Conservation (phyloP, 2,888 invertebrate species). For the Heliconius hortense region DNA sequence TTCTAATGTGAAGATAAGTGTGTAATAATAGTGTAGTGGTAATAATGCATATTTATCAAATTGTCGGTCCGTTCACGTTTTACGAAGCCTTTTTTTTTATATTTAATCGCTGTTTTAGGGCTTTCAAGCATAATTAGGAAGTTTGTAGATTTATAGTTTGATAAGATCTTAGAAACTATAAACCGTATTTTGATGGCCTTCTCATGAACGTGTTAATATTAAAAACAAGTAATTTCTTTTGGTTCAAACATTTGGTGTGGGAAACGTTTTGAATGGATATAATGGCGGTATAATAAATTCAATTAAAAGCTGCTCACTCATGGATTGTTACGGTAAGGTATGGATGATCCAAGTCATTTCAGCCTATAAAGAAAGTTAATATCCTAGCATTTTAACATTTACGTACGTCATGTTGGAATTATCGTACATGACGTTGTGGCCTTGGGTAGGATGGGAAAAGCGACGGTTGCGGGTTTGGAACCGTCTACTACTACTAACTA, state of each 20-base stretch:
- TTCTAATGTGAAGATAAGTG: constrained; percentile 63
- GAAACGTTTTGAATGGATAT: constrained; percentile 20
- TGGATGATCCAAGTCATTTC: not conserved
- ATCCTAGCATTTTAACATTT: not conserved
- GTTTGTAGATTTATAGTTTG: constrained; percentile 23
- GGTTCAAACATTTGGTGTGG: constrained; percentile 7
- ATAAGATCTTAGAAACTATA: constrained; percentile 20
- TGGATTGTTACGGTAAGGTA: constrained; percentile 4
- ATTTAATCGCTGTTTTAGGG: constrained; percentile 21
- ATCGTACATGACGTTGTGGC: too few species aligned
- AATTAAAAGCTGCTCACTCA: not conserved
- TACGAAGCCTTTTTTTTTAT: constrained; percentile 21
- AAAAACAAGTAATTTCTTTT: constrained; percentile 12
- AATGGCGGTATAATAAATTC: not conserved
- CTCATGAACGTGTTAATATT: constrained; percentile 19
- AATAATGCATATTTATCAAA: constrained; percentile 53
- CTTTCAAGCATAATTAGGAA: constrained; percentile 26
- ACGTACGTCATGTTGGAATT: not conserved
- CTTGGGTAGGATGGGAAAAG: too few species aligned
- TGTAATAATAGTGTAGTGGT: constrained; percentile 63
- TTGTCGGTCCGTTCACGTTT: constrained; percentile 30
- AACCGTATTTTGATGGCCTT: constrained; percentile 18
- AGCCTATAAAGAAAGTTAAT: not conserved
- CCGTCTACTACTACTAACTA: too few species aligned
- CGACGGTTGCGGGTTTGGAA: not conserved